A percentile compares a stretch with the other conserved stretches of the same genome.
phyloP scores from a whole-genome alignment of 2,797 vertebrate species.

The Psittacula echo region DNA sequence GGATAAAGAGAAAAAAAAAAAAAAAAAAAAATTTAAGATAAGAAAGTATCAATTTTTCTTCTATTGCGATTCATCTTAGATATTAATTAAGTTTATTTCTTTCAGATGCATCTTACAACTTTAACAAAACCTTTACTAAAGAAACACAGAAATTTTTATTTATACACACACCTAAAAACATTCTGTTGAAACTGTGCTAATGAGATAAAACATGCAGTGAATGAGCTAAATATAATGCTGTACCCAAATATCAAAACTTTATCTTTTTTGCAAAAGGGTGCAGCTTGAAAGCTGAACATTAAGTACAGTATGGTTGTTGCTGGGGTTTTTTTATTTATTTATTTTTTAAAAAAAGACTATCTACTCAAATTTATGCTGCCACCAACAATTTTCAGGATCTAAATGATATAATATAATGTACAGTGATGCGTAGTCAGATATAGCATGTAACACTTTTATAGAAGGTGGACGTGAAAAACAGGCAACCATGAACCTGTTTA shows the following conservation, averaged over 20 bases:
- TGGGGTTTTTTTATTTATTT: neutral
- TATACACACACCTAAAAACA: neutral
- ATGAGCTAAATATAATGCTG: neutral
- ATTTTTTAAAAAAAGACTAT: neutral
- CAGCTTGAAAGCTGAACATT: neutral
- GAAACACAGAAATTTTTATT: neutral
- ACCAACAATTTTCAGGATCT: neutral
- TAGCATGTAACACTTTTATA: fast-evolving
- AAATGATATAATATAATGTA: neutral
- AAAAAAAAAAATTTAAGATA: neutral
- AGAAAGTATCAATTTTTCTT: neutral
- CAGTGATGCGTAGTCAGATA: neutral
- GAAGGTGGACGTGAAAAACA: neutral
- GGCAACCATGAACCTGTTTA: neutral
- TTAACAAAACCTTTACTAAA: neutral
- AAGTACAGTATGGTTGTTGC: fast-evolving
- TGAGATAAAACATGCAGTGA: neutral
- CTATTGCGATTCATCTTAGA: neutral
- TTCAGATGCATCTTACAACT: neutral
- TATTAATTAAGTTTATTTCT: neutral
- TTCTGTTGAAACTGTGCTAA: neutral
- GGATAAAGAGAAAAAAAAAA: neutral
- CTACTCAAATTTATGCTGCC: neutral
- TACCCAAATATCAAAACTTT: fast-evolving
- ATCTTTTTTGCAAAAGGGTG: neutral